Conservation (phyloP, 2,113 vertebrate species). For the Agapornis roseicollis region DNA sequence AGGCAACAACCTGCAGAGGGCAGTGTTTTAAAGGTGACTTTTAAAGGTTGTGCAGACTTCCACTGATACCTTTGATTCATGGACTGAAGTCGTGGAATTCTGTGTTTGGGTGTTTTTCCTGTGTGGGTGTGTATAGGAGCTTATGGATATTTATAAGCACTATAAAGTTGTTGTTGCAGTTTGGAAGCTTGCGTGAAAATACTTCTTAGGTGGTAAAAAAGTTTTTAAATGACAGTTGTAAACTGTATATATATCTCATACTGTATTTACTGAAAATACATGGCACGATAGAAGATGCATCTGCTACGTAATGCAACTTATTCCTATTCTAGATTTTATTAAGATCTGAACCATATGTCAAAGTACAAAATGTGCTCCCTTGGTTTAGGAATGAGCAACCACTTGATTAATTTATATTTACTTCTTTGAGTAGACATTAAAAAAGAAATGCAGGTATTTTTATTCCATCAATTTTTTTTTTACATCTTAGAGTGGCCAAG, state of each 20-base stretch:
- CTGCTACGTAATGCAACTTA: background rate
- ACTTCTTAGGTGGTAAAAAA: background rate
- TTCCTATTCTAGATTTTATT: background rate
- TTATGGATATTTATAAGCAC: background rate
- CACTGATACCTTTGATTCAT: fast-evolving
- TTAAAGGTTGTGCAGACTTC: background rate
- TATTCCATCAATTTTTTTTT: background rate
- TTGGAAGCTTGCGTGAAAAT: background rate
- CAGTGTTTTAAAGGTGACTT: background rate
- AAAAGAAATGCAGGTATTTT: background rate
- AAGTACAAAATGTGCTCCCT: background rate
- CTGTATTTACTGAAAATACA: background rate
- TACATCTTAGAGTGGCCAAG: background rate
- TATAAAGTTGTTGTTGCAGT: background rate
- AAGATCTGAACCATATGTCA: background rate
- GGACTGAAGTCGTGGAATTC: background rate
- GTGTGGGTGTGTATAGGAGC: background rate
- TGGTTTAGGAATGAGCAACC: background rate
- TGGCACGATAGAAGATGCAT: fast-evolving
- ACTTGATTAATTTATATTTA: background rate
- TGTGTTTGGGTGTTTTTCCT: fast-evolving
- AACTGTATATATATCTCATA: background rate
- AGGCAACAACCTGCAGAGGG: background rate
- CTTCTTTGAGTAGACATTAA: background rate
- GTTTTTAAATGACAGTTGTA: background rate